phyloP scores from a whole-genome alignment of 35 echinoderm and acorn worm genomes.

The Heliocidaris erythrogramma region DNA sequence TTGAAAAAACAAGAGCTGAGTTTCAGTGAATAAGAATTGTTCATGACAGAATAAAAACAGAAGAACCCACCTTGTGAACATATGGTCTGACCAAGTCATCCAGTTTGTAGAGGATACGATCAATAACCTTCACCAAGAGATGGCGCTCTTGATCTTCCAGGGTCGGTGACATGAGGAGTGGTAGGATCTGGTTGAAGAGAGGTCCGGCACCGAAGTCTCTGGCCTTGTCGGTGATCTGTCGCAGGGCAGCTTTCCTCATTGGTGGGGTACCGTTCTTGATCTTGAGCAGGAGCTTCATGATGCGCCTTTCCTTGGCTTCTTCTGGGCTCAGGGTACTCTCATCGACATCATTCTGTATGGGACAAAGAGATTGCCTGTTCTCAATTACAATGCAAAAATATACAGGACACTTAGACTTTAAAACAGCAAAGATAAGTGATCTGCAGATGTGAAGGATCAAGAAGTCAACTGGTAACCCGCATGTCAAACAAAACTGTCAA shows the following conservation, averaged over 20 bases:
- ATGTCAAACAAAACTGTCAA: too few relatives aligned
- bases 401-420: neutral
- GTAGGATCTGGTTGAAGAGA: conserved; percentile 99
- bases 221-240: conserved; percentile 99
- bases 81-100: conserved; percentile 95
- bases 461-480: too few relatives aligned
- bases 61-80: conserved; percentile 89
- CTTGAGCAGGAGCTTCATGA: conserved; percentile 90
- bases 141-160: conserved; percentile 99
- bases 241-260: conserved; percentile 95
- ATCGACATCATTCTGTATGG: conserved; percentile 91
- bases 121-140: conserved; percentile 99
- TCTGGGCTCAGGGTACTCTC: conserved; percentile 95
- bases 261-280: conserved; percentile 99
- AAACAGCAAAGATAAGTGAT: too few relatives aligned
- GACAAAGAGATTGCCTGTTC: neutral
- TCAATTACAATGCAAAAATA: neutral
- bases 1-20: too few relatives aligned
- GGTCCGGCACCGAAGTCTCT: conserved; percentile 94
- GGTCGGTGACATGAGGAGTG: conserved; percentile 95
- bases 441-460: too few relatives aligned
- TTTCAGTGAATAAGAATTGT: too few relatives aligned
- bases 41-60: neutral
- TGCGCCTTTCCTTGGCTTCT: conserved; percentile 86
- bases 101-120: conserved; percentile 95